Percentiles rank a stretch among this genome's conserved stretches.
Conservation (phyloP, 2,113 vertebrate genomes). For the Pantherophis guttatus region DNA sequence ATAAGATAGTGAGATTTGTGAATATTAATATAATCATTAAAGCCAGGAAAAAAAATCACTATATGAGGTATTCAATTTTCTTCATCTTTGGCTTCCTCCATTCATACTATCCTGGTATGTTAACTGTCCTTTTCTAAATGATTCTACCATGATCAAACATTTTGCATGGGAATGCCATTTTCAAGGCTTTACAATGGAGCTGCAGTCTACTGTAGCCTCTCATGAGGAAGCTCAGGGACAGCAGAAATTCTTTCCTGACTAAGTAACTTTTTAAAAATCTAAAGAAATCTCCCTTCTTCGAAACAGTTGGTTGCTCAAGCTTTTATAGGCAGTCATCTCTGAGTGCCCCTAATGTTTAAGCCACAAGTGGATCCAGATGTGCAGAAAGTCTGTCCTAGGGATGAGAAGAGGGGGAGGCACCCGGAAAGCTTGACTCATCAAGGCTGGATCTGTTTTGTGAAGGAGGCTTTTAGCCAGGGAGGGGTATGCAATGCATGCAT, state of each 20-base stretch:
- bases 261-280: not conserved
- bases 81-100: not conserved
- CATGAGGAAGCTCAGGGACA: not conserved
- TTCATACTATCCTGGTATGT: not conserved
- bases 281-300: not conserved
- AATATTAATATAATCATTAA: not conserved
- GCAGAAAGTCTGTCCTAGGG: conserved; percentile 24
- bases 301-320: not conserved
- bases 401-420: conserved; percentile 28
- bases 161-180: not conserved
- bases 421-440: conserved; percentile 42
- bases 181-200: not conserved
- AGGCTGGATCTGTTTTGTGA: conserved; percentile 6
- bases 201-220: not conserved
- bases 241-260: not conserved
- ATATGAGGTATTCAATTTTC: not conserved
- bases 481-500: not conserved
- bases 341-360: conserved; percentile 56
- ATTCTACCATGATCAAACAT: not conserved
- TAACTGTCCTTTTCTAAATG: not conserved
- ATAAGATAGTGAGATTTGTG: not conserved
- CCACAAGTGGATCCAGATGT: conserved; percentile 72
- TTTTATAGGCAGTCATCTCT: conserved; percentile 59
- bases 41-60: not conserved
- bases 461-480: not conserved